phyloP scores from a whole-genome alignment of 2,888 invertebrate species.

The Caenorhabditis drosophilae region DNA sequence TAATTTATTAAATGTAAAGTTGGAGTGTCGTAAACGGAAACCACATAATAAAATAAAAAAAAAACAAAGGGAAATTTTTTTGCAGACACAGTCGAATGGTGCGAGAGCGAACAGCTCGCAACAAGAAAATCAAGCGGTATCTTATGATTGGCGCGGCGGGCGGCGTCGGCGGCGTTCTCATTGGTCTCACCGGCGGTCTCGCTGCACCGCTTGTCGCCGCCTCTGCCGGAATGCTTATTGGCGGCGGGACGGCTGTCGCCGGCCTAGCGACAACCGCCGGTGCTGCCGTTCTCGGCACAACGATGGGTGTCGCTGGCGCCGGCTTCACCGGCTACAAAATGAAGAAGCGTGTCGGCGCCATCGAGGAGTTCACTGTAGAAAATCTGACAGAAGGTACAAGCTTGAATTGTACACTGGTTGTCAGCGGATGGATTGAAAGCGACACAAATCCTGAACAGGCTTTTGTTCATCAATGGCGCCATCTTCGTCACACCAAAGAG shows the following conservation, averaged over 20 bases:
- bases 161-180: slow-evolving; percentile 76
- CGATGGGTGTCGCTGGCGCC: slow-evolving; percentile 78
- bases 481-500: slow-evolving; percentile 74
- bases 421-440: slow-evolving; percentile 77
- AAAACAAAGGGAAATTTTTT: too few relatives aligned
- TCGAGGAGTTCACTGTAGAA: slow-evolving; percentile 77
- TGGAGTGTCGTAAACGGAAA: neutral
- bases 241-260: slow-evolving; percentile 70
- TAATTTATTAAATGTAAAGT: neutral
- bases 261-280: slow-evolving; percentile 73
- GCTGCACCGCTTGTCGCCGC: slow-evolving; percentile 76
- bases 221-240: slow-evolving; percentile 70
- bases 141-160: slow-evolving; percentile 77
- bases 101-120: slow-evolving; percentile 72
- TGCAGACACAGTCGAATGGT: slow-evolving; percentile 73
- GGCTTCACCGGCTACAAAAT: slow-evolving; percentile 76
- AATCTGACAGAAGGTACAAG: slow-evolving; percentile 70
- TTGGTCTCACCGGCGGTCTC: slow-evolving; percentile 77
- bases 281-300: slow-evolving; percentile 72
- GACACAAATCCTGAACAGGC: slow-evolving; percentile 69
- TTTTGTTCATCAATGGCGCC: slow-evolving; percentile 74
- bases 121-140: slow-evolving; percentile 75
- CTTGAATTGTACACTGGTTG: slow-evolving; percentile 75
- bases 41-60: too few relatives aligned
- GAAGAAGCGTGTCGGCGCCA: slow-evolving; percentile 77